Evolutionary conservation across 2,797 vertebrate genomes (phyloP).

Genomic region (Crocidura indochinensis): DNA sequence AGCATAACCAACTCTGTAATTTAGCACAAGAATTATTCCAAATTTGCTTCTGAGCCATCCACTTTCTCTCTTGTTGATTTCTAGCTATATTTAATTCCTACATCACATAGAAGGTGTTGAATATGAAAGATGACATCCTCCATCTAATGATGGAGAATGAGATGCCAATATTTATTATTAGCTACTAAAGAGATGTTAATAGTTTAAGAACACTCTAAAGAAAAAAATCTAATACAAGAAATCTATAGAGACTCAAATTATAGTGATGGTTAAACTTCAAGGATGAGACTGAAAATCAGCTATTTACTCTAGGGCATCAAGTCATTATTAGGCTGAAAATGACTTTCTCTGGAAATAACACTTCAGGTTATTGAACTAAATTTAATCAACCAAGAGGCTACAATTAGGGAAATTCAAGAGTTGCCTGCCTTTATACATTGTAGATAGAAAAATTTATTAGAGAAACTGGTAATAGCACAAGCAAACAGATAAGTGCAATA

Average conservation of each 20-base stretch:
- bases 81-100: neutral
- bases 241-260: neutral
- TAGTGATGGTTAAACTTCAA: neutral
- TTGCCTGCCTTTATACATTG: neutral
- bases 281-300: neutral
- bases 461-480: neutral
- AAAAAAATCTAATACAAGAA: neutral
- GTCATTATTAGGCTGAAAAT: neutral
- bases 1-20: neutral
- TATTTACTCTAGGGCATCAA: neutral
- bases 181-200: too few relatives aligned
- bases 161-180: too few relatives aligned
- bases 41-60: neutral
- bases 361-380: neutral
- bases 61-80: neutral
- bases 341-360: neutral
- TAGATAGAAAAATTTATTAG: neutral
- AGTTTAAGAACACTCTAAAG: neutral
- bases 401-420: neutral
- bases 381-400: neutral
- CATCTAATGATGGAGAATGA: neutral
- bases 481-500: neutral
- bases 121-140: neutral
- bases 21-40: neutral
- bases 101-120: slow-evolving; percentile 22